Evolutionary conservation across 2,888 invertebrate genomes (phyloP).

Genomic region (Cepaea hortensis): DNA sequence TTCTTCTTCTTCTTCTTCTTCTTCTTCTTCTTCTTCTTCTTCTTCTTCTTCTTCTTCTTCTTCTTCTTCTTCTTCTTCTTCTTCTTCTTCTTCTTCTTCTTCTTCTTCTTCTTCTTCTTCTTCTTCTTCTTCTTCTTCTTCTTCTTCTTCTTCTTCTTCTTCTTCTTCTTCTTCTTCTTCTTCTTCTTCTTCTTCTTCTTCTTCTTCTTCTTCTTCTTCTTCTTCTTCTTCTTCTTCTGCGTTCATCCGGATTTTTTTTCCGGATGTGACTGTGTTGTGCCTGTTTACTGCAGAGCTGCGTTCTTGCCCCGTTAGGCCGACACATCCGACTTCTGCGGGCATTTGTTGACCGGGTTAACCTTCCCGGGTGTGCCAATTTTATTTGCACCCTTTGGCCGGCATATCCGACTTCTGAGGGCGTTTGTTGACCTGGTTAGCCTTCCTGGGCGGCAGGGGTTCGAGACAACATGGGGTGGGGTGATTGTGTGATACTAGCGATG

Average conservation of each 20-base stretch:
- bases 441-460: neutral
- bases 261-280: too few species aligned
- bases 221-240: neutral
- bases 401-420: too few species aligned
- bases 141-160: neutral
- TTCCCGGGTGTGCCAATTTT: too few species aligned
- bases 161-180: conserved; percentile 7
- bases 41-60: conserved; percentile 10
- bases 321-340: too few species aligned
- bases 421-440: too few species aligned
- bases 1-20: neutral
- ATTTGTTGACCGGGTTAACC: too few species aligned
- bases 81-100: neutral
- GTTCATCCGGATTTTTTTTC: too few species aligned
- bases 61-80: neutral
- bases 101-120: neutral
- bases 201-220: conserved; percentile 22
- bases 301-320: too few species aligned
- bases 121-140: neutral
- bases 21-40: conserved; percentile 2
- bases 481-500: too few species aligned
- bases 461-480: too few species aligned
- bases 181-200: conserved; percentile 21
- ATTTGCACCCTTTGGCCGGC: too few species aligned
- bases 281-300: too few species aligned